These are phyloP conservation scores for Zaprionus ornatus DNA, from an alignment of 1,140 invertebrate species.

Conservation along the genomic window DNA sequence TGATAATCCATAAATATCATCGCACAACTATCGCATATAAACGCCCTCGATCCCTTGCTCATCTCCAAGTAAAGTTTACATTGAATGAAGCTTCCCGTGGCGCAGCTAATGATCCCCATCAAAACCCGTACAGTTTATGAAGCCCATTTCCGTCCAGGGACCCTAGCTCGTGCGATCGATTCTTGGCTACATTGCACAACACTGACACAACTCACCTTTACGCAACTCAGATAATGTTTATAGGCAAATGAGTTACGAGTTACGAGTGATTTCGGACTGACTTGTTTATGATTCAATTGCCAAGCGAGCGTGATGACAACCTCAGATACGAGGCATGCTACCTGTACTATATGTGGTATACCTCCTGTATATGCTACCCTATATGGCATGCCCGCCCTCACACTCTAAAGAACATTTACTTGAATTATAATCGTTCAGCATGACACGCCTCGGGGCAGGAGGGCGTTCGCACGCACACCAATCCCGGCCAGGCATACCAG, in stretches of 20 bases:
- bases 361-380: constrained; percentile 3
- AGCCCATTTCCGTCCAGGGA: constrained; percentile 59
- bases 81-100: constrained; percentile 25
- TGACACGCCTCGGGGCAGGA: constrained; percentile 51
- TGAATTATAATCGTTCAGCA: constrained; percentile 41
- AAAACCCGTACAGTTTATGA: constrained; percentile 42
- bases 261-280: constrained; percentile 2
- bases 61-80: constrained; percentile 24
- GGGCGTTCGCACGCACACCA: constrained; percentile 49
- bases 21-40: background rate
- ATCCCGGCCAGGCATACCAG: constrained; percentile 20
- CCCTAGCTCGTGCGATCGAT: constrained; percentile 21
- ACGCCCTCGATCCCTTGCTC: background rate
- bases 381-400: constrained; percentile 18
- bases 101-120: constrained; percentile 41
- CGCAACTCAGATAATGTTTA: constrained; percentile 1
- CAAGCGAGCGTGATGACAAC: constrained; percentile 24
- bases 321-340: background rate
- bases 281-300: constrained; percentile 31
- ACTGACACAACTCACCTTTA: constrained; percentile 31
- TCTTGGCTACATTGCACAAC: constrained; percentile 46
- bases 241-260: constrained; percentile 43
- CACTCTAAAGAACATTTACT: constrained; percentile 69
- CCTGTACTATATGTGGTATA: background rate
- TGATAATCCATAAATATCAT: background rate